Conservation (phyloP, 2,113 vertebrate genomes). For the Tragelaphus strepsiceros region DNA sequence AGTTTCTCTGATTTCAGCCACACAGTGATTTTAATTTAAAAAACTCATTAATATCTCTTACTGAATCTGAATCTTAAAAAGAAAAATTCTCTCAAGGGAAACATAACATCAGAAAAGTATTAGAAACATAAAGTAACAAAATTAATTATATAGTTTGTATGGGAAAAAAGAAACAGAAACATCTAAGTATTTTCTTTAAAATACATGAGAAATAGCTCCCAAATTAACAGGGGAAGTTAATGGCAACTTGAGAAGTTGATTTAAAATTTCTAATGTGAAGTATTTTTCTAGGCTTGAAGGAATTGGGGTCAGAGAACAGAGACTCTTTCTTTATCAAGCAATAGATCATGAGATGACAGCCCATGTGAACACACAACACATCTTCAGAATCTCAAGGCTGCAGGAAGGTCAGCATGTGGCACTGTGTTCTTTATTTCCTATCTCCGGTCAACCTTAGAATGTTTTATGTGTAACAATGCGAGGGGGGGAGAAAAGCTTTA, state of each 20-base stretch:
- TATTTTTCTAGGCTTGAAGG: constrained; percentile 48
- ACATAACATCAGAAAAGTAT: constrained; percentile 31
- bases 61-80: constrained; percentile 28
- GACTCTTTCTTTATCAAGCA: constrained; percentile 54
- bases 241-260: constrained; percentile 43
- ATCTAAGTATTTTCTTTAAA: constrained; percentile 57
- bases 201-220: constrained; percentile 48
- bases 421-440: not conserved
- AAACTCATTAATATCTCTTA: constrained; percentile 23
- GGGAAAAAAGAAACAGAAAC: constrained; percentile 9
- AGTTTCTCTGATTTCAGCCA: not conserved
- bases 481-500: not conserved
- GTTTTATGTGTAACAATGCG: not conserved
- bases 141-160: constrained; percentile 34
- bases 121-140: constrained; percentile 23
- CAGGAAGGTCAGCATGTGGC: constrained; percentile 38
- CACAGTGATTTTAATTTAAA: not conserved
- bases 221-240: constrained; percentile 54
- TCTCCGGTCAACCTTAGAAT: not conserved
- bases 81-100: constrained; percentile 43
- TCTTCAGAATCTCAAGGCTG: constrained; percentile 53
- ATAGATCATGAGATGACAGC: constrained; percentile 60
- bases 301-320: constrained; percentile 52
- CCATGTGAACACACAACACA: not conserved
- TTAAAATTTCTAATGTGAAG: constrained; percentile 66